Conservation (phyloP, 2,113 vertebrate species). For the Oncorhynchus kisutch region DNA sequence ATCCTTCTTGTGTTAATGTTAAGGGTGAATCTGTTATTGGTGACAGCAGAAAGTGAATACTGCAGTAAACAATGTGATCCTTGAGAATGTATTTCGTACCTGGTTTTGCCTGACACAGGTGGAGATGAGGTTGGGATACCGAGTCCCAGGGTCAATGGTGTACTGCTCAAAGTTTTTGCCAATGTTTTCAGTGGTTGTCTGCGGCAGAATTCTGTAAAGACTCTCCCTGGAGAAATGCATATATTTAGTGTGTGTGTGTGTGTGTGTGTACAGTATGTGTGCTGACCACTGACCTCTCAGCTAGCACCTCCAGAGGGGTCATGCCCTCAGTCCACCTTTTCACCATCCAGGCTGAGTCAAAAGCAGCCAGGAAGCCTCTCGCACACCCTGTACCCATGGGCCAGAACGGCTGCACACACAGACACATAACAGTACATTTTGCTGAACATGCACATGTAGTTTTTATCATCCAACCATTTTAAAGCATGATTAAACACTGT, state of each 20-base stretch:
- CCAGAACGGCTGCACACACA: constrained; percentile 88
- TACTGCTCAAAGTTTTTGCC: constrained; percentile 97
- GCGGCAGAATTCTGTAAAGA: constrained; percentile 92
- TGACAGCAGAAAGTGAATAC: background rate
- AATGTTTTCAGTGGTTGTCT: constrained; percentile 95
- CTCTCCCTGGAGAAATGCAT: constrained; percentile 79
- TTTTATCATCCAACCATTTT: too few relatives aligned
- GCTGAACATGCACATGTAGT: background rate
- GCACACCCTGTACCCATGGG: constrained; percentile 98
- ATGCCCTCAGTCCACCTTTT: constrained; percentile 89
- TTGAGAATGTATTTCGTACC: constrained; percentile 69
- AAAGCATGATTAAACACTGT: too few relatives aligned
- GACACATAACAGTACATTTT: background rate
- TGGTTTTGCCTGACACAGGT: constrained; percentile 86
- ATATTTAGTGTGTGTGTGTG: background rate
- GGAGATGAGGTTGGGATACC: constrained; percentile 93
- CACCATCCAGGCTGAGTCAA: constrained; percentile 96
- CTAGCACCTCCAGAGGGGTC: constrained; percentile 84
- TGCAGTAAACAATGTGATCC: background rate
- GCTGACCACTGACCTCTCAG: constrained; percentile 80
- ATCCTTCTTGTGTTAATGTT: background rate
- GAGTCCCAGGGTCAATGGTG: constrained; percentile 89
- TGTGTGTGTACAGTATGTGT: background rate
- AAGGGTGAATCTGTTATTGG: background rate
- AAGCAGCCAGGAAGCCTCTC: constrained; percentile 92